Percentiles rank a stretch among this genome's conserved stretches.
Evolutionary conservation across 2,797 vertebrate genomes (phyloP).

Genomic region (Danio aesculapii): DNA sequence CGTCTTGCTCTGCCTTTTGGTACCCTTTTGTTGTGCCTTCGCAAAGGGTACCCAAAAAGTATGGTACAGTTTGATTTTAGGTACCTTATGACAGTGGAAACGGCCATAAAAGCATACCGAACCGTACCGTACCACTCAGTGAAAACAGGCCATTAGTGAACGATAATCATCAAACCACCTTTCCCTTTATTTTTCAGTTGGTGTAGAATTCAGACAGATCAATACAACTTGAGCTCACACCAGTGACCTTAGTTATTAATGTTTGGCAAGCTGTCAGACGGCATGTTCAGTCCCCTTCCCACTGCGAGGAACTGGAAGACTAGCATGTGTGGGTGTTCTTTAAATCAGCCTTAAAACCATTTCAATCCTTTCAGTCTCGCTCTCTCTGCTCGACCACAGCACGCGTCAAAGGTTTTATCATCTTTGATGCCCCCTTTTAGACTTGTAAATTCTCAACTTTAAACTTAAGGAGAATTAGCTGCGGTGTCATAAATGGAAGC

Average conservation of each 20-base stretch:
- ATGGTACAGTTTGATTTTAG: no score
- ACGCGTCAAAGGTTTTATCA: background rate
- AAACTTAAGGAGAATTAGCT: slow-evolving; percentile 13
- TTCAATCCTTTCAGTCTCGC: background rate
- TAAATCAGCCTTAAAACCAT: slow-evolving; percentile 21
- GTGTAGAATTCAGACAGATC: slow-evolving; percentile 7
- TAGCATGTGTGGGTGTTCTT: slow-evolving; percentile 29
- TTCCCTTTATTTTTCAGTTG: background rate
- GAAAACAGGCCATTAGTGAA: background rate
- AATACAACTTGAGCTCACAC: background rate
- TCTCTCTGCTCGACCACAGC: background rate
- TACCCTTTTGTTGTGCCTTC: no score
- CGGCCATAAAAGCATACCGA: no score
- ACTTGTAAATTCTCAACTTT: slow-evolving; percentile 6
- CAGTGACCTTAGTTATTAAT: slow-evolving; percentile 28
- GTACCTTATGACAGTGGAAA: no score
- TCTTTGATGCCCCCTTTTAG: slow-evolving; percentile 34
- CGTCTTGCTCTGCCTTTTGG: no score
- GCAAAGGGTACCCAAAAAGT: no score
- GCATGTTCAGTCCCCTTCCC: background rate
- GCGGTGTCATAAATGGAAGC: background rate
- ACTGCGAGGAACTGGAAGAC: slow-evolving; percentile 22
- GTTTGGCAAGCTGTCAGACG: background rate
- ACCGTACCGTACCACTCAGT: no score
- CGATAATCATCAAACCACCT: background rate